These are phyloP conservation scores for Ivindomyrus marchei DNA, from an alignment of 2,113 vertebrate species.

Conservation along the genomic window DNA sequence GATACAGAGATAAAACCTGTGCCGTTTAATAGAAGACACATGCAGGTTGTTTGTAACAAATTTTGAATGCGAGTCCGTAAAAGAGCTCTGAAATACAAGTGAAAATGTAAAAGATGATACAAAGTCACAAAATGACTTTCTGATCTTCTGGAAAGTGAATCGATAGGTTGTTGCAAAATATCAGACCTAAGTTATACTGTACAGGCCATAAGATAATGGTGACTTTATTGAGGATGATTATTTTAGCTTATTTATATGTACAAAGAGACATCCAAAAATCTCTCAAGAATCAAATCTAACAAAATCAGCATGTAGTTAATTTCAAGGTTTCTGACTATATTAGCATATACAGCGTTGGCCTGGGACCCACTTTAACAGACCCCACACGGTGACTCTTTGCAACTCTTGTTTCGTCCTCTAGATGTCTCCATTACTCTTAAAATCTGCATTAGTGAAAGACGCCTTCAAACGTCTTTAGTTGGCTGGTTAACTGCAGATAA, in stretches of 20 bases:
- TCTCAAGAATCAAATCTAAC: neutral
- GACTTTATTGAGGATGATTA: neutral
- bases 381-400: neutral
- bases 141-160: neutral
- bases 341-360: neutral
- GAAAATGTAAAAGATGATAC: too few species aligned
- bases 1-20: too few species aligned
- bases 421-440: slow-evolving; percentile 13
- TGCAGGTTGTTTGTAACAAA: too few species aligned
- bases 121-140: too few species aligned
- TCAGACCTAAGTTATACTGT: neutral
- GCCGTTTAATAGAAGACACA: too few species aligned
- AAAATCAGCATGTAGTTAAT: neutral
- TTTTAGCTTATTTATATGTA: neutral
- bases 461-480: neutral
- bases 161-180: neutral
- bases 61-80: too few species aligned
- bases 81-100: too few species aligned
- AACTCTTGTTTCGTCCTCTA: slow-evolving; percentile 5
- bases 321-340: neutral
- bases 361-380: neutral
- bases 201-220: neutral
- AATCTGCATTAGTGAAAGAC: neutral
- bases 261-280: neutral
- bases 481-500: neutral